Evolutionary conservation across 2,888 invertebrate genomes (phyloP).

Genomic region (Helleia helle): DNA sequence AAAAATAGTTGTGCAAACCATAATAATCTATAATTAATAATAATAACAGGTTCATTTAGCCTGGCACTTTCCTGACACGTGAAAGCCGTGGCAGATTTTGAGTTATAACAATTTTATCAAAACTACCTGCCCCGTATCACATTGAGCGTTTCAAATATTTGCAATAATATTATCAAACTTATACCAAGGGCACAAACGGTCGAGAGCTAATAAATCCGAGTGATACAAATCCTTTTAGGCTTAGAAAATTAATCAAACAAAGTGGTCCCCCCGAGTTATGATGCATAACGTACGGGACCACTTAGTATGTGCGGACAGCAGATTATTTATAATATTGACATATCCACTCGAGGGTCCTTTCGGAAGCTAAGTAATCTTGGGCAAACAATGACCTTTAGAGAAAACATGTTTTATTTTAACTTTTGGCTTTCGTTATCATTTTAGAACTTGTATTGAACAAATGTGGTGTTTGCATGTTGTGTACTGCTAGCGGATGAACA

Average conservation of each 20-base stretch:
- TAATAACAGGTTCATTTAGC: too few relatives aligned
- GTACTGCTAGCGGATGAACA: too few relatives aligned
- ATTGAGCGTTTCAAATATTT: not conserved
- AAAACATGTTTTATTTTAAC: too few relatives aligned
- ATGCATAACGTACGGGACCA: slow-evolving; percentile 6
- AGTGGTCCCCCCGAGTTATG: slow-evolving; percentile 5
- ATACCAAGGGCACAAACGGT: not conserved
- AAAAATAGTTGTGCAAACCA: too few relatives aligned
- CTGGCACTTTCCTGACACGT: too few relatives aligned
- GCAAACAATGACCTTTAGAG: not conserved
- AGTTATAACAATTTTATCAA: too few relatives aligned
- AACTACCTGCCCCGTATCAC: too few relatives aligned
- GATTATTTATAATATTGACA: slow-evolving; percentile 8
- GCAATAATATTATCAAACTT: not conserved
- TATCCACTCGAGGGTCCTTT: not conserved
- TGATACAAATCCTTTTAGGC: slow-evolving; percentile 9
- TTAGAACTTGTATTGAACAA: too few relatives aligned
- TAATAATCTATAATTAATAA: too few relatives aligned
- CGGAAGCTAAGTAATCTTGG: not conserved
- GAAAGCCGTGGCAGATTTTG: too few relatives aligned
- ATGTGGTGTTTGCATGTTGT: too few relatives aligned
- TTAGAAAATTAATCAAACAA: slow-evolving; percentile 9
- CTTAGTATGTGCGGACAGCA: not conserved
- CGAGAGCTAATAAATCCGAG: slow-evolving; percentile 5
- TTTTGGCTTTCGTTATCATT: too few relatives aligned